These are phyloP conservation scores for Caenorhabditis sp. DNA, from an alignment of 2,888 invertebrate species.

Conservation along the genomic window DNA sequence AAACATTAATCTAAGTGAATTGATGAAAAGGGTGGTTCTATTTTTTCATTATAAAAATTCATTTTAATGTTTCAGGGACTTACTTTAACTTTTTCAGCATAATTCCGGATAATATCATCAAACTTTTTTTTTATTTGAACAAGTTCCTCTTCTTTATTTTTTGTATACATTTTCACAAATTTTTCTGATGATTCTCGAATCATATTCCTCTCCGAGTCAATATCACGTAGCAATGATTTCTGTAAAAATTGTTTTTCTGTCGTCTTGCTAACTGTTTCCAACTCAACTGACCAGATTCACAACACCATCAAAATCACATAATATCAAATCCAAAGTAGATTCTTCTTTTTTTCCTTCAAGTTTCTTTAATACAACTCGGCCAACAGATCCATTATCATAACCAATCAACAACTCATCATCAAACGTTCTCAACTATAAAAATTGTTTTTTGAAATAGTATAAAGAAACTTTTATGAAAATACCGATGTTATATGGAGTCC, in stretches of 20 bases:
- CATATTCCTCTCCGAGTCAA: slow-evolving; percentile 47
- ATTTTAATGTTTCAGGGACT: neutral
- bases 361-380: slow-evolving; percentile 2
- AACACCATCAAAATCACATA: slow-evolving; percentile 36
- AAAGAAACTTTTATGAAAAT: too few species aligned
- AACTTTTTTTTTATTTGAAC: slow-evolving; percentile 19
- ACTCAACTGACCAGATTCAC: slow-evolving; percentile 39
- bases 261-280: too few species aligned
- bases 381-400: slow-evolving; percentile 43
- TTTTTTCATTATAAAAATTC: too few species aligned
- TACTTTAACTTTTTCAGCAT: slow-evolving; percentile 24
- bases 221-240: slow-evolving; percentile 41
- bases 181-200: slow-evolving; percentile 48
- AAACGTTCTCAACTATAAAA: slow-evolving; percentile 20
- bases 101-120: slow-evolving; percentile 19
- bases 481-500: slow-evolving; percentile 19
- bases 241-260: slow-evolving; percentile 23
- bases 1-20: too few species aligned
- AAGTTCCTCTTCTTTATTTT: slow-evolving; percentile 33
- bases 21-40: too few species aligned
- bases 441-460: too few species aligned
- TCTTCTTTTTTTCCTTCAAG: neutral
- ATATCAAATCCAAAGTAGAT: slow-evolving; percentile 23
- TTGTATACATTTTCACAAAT: slow-evolving; percentile 42
- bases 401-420: slow-evolving; percentile 32